These are phyloP conservation scores for Cacajao melanocephalus DNA, from an alignment of 2,797 vertebrate genomes.

Conservation along the genomic window DNA sequence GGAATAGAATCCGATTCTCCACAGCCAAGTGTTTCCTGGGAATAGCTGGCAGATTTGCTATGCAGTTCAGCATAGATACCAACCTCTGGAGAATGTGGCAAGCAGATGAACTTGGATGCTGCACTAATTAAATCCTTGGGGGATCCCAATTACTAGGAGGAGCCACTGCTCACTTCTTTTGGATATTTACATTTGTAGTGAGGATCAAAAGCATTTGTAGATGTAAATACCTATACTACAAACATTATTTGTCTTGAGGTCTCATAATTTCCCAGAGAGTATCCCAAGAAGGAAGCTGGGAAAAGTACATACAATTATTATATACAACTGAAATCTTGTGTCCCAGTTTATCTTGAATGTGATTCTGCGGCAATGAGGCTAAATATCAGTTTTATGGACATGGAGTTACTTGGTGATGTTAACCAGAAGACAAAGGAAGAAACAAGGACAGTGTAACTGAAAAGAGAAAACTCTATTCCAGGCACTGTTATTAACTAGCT, in stretches of 20 bases:
- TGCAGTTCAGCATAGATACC: neutral
- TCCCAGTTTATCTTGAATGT: neutral
- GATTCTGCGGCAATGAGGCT: neutral
- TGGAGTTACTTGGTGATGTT: neutral
- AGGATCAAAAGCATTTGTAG: slow-evolving; percentile 28
- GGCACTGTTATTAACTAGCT: neutral
- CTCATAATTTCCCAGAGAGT: neutral
- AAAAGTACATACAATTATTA: neutral
- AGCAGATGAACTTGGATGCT: slow-evolving; percentile 52
- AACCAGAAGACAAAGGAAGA: neutral
- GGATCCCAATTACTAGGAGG: slow-evolving; percentile 62
- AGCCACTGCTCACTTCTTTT: slow-evolving; percentile 34
- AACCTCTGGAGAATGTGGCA: slow-evolving; percentile 55
- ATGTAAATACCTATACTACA: slow-evolving; percentile 54
- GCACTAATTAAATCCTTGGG: slow-evolving; percentile 72
- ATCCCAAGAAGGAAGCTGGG: neutral
- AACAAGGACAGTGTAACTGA: neutral
- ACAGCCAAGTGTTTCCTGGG: slow-evolving; percentile 1
- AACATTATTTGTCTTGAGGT: neutral
- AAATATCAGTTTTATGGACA: neutral
- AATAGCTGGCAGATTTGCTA: slow-evolving; percentile 40
- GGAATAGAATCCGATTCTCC: neutral
- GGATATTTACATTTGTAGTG: slow-evolving; percentile 46
- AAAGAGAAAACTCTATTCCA: neutral
- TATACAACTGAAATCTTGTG: neutral